phyloP scores from a whole-genome alignment of 53 echinoderm and acorn worm genomes.

The Actinopyga echinites region DNA sequence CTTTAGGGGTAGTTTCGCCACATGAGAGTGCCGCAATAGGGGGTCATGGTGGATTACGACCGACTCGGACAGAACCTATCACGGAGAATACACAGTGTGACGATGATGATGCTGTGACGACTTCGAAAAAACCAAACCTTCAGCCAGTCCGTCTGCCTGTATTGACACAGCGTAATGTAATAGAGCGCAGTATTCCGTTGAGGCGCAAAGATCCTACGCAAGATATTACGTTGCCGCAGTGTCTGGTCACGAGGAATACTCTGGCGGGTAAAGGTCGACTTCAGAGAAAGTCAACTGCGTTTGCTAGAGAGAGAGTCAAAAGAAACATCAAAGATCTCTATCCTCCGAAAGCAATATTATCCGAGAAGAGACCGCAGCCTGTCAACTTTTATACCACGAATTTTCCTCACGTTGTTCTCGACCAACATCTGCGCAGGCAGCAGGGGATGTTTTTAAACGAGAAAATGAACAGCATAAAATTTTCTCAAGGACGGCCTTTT shows the following conservation, averaged over 20 bases:
- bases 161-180: background rate
- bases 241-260: background rate
- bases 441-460: constrained; percentile 5
- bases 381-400: constrained; percentile 8
- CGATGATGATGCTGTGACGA: background rate
- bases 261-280: background rate
- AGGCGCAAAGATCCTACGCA: constrained; percentile 8
- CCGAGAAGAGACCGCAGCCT: background rate
- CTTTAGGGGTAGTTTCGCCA: constrained; percentile 7
- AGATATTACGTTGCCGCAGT: constrained; percentile 12
- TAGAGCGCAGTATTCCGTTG: constrained; percentile 30
- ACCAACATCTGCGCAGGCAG: constrained; percentile 3
- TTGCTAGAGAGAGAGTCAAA: background rate
- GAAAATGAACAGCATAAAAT: constrained; percentile 9
- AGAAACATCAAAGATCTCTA: background rate
- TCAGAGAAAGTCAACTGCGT: background rate
- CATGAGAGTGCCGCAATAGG: background rate
- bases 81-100: background rate
- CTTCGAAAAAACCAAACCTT: background rate
- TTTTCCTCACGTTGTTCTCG: constrained; percentile 21
- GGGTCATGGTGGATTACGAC: constrained; percentile 19
- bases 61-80: background rate
- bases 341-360: constrained; percentile 12
- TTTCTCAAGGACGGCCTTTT: background rate
- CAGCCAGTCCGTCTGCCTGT: background rate